phyloP scores from a whole-genome alignment of 2,113 vertebrate species.

The Engraulis encrasicolus region DNA sequence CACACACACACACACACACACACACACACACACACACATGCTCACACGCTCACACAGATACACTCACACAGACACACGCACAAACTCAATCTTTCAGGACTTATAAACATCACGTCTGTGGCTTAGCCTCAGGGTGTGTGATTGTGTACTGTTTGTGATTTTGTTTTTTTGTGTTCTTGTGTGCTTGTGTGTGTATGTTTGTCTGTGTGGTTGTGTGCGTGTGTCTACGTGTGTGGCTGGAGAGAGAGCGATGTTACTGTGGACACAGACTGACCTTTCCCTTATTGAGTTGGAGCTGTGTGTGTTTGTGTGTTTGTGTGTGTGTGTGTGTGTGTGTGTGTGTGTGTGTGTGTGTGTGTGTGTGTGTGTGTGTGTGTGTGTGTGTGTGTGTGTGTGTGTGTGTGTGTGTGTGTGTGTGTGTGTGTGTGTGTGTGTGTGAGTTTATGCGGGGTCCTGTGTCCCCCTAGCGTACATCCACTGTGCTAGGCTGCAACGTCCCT shows the following conservation, averaged over 20 bases:
- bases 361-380: slow-evolving; percentile 50
- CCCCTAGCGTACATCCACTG: slow-evolving; percentile 33
- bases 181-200: background rate
- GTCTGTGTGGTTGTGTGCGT: too few species aligned
- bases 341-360: slow-evolving; percentile 37
- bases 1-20: background rate
- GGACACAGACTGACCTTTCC: slow-evolving; percentile 67
- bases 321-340: background rate
- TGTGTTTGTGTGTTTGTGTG: slow-evolving; percentile 57
- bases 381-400: slow-evolving; percentile 24
- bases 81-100: slow-evolving; percentile 1
- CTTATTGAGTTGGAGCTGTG: slow-evolving; percentile 71
- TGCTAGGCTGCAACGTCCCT: background rate
- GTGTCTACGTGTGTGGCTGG: background rate
- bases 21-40: background rate
- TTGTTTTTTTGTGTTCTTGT: too few species aligned
- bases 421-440: slow-evolving; percentile 19
- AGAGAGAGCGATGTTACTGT: too few species aligned
- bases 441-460: slow-evolving; percentile 41
- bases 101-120: slow-evolving; percentile 34
- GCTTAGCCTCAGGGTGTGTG: slow-evolving; percentile 53
- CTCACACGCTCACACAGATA: too few species aligned
- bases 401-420: slow-evolving; percentile 35
- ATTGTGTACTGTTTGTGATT: too few species aligned
- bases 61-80: background rate